phyloP scores from a whole-genome alignment of 1,140 invertebrate species.

The Bombus sibiricus region DNA sequence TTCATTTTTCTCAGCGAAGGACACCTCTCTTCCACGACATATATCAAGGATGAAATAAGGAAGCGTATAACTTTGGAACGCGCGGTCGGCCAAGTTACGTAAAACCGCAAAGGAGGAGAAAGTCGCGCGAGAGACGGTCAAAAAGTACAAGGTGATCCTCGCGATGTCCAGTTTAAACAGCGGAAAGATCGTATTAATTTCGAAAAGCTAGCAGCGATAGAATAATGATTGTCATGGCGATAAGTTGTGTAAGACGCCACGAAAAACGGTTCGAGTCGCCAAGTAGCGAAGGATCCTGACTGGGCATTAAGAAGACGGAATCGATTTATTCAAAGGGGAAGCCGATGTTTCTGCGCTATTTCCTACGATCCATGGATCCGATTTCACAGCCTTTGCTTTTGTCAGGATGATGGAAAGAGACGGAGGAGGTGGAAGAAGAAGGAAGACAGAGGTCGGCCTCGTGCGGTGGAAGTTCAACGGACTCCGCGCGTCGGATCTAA shows the following conservation, averaged over 20 bases:
- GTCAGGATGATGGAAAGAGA: conserved; percentile 1
- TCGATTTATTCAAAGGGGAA: not conserved
- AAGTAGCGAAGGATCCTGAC: not conserved
- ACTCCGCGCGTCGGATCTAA: conserved; percentile 38
- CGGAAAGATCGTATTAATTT: not conserved
- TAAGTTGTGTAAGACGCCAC: not conserved
- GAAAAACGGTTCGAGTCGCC: not conserved
- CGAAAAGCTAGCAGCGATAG: not conserved
- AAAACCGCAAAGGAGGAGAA: conserved; percentile 11
- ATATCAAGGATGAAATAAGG: conserved; percentile 9
- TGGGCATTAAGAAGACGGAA: not conserved
- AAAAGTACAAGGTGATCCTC: not conserved
- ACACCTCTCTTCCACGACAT: not conserved
- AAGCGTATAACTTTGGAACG: conserved; percentile 15
- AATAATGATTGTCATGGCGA: not conserved
- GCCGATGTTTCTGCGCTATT: not conserved
- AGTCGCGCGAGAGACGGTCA: not conserved
- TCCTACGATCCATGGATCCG: not conserved
- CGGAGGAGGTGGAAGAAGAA: not conserved
- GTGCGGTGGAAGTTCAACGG: conserved; percentile 36
- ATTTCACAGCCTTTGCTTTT: conserved; percentile 2
- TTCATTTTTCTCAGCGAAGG: not conserved
- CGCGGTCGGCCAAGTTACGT: not conserved
- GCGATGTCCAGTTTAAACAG: too few species aligned
- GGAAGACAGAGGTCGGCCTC: conserved; percentile 24